These are phyloP conservation scores for Abrostola tripartita DNA, from an alignment of 2,888 invertebrate species.

Conservation along the genomic window DNA sequence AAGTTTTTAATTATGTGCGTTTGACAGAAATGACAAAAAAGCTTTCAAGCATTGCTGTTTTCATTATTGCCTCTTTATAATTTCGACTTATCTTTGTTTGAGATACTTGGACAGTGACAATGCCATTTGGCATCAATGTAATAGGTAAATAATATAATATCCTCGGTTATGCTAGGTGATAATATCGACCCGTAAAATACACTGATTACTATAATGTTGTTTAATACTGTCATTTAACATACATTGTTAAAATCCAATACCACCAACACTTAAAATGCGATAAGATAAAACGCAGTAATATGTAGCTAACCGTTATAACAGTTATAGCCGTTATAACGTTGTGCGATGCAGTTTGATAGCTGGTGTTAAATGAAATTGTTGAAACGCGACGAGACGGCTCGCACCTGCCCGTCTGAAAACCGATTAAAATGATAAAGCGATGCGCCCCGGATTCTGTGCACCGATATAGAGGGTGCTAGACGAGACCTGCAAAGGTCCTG, in stretches of 20 bases:
- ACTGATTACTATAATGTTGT: no score
- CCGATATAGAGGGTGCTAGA: slow-evolving; percentile 41
- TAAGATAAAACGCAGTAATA: slow-evolving; percentile 32
- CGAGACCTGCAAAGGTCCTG: slow-evolving; percentile 6
- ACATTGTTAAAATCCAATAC: slow-evolving; percentile 8
- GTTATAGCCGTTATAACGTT: slow-evolving; percentile 33
- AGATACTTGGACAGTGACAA: no score
- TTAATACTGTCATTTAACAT: background rate
- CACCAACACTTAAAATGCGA: slow-evolving; percentile 15
- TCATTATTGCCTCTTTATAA: no score
- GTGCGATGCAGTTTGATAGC: slow-evolving; percentile 40
- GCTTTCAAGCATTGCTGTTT: no score
- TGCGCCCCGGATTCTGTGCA: slow-evolving; percentile 58
- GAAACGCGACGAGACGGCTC: slow-evolving; percentile 65
- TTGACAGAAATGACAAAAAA: no score
- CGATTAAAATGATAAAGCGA: slow-evolving; percentile 84
- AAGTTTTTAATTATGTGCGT: no score
- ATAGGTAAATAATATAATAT: no score
- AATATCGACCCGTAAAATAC: no score
- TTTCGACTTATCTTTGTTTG: no score
- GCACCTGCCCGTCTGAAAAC: slow-evolving; percentile 77
- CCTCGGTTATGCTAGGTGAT: no score
- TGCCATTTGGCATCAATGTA: no score
- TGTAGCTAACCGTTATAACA: slow-evolving; percentile 19
- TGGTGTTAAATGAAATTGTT: slow-evolving; percentile 68